A percentile compares a stretch with the other conserved stretches of the same genome.
Conservation (phyloP, 2,797 vertebrate genomes). For the Gephyroberyx darwinii region DNA sequence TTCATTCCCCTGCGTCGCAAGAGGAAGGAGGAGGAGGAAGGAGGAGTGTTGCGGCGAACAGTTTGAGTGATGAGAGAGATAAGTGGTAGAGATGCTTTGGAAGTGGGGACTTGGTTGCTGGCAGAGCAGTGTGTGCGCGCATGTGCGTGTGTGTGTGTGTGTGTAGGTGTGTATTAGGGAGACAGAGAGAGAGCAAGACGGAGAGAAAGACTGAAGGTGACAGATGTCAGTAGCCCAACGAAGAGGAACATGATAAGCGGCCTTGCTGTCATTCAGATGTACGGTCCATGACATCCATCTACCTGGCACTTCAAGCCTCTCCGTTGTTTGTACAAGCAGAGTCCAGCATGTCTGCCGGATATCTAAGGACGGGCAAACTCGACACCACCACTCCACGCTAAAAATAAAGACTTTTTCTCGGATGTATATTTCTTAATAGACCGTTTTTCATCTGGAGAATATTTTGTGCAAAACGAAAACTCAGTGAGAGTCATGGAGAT, state of each 20-base stretch:
- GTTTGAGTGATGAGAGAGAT: constrained; percentile 80
- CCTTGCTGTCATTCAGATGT: constrained; percentile 66
- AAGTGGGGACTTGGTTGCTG: constrained; percentile 60
- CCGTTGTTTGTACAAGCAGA: constrained; percentile 47
- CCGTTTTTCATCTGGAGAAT: constrained; percentile 16
- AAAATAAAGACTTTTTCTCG: constrained; percentile 44
- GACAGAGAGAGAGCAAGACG: constrained; percentile 15
- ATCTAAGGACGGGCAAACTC: constrained; percentile 20
- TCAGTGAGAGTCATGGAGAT: constrained; percentile 39
- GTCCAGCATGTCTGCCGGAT: constrained; percentile 26
- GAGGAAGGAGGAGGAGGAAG: constrained; percentile 42
- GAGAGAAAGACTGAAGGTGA: constrained; percentile 71
- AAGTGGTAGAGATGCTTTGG: constrained; percentile 78
- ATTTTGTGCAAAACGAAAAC: constrained; percentile 27
- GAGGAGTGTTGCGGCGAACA: constrained; percentile 52
- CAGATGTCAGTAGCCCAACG: constrained; percentile 72
- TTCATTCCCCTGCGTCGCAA: constrained; percentile 41
- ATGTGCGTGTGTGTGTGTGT: constrained; percentile 18
- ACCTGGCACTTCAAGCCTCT: constrained; percentile 23
- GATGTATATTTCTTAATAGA: constrained; percentile 24
- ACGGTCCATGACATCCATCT: constrained; percentile 55
- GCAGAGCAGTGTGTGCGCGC: constrained; percentile 42
- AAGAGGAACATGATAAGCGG: constrained; percentile 72
- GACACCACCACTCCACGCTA: constrained; percentile 1
- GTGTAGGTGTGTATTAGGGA: constrained; percentile 43